Evolutionary conservation across 2,113 vertebrate species (phyloP).

Genomic region (Peromyscus leucopus): DNA sequence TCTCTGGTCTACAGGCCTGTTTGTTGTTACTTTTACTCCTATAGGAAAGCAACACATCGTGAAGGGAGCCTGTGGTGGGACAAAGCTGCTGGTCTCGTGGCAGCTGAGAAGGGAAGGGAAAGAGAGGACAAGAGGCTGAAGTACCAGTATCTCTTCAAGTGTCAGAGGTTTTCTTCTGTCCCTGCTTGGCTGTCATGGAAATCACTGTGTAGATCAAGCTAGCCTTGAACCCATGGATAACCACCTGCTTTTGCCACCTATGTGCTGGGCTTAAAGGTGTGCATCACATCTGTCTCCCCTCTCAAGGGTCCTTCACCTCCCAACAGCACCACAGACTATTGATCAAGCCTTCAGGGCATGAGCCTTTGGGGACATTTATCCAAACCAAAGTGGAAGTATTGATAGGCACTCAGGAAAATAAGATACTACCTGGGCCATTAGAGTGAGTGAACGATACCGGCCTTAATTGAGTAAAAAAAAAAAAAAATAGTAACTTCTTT

Average conservation of each 20-base stretch:
- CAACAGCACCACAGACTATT: background rate
- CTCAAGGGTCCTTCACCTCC: background rate
- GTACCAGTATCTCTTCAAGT: background rate
- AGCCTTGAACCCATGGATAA: background rate
- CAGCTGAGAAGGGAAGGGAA: background rate
- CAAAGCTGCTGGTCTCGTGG: background rate
- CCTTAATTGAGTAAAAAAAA: conserved; percentile 45
- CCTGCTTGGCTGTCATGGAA: background rate
- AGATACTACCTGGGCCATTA: conserved; percentile 8
- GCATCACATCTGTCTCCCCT: background rate
- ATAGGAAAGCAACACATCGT: background rate
- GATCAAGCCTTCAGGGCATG: background rate
- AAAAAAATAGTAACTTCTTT: background rate
- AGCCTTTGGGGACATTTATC: background rate
- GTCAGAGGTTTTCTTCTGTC: background rate
- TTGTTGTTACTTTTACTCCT: background rate
- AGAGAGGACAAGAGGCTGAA: background rate
- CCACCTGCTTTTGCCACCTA: background rate
- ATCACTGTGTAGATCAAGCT: background rate
- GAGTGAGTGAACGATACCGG: background rate
- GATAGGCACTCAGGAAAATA: background rate
- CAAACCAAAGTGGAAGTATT: background rate
- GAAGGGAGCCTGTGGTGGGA: background rate
- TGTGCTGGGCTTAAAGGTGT: background rate
- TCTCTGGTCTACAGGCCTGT: background rate